Evolutionary conservation across 2,888 invertebrate species (phyloP).

Genomic region (Dastarcus helophoroides): DNA sequence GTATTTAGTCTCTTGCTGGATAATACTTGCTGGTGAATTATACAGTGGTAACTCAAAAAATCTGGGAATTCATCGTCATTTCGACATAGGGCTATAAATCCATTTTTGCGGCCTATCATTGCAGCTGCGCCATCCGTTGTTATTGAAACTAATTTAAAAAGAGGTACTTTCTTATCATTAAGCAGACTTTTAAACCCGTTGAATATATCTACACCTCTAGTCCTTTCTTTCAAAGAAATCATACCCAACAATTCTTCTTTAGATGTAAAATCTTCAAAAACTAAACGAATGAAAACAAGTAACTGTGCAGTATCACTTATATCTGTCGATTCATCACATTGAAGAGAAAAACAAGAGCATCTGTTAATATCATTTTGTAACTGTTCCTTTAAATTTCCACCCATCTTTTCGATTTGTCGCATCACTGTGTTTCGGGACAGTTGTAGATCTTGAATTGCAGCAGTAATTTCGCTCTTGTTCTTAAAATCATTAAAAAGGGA

Average conservation of each 20-base stretch:
- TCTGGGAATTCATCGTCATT: constrained; percentile 11
- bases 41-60: constrained; percentile 15
- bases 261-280: constrained; percentile 14
- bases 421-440: no score
- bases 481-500: constrained; percentile 11
- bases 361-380: constrained; percentile 11
- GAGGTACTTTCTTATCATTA: constrained; percentile 12
- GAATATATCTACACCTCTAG: constrained; percentile 17
- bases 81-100: constrained; percentile 15
- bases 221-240: constrained; percentile 14
- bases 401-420: constrained; percentile 9
- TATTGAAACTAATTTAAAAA: constrained; percentile 14
- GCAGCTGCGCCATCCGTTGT: constrained; percentile 16
- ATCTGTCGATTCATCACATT: constrained; percentile 9
- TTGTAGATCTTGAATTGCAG: constrained; percentile 12
- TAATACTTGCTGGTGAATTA: constrained; percentile 14
- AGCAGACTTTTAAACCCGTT: constrained; percentile 13
- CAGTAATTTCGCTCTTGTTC: constrained; percentile 11
- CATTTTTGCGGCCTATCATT: constrained; percentile 16
- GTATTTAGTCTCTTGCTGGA: constrained; percentile 10
- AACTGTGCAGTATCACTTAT: constrained; percentile 11
- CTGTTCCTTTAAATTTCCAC: constrained; percentile 9
- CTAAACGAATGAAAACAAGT: constrained; percentile 13
- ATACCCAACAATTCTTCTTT: constrained; percentile 15
- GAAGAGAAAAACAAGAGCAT: constrained; percentile 13